Conservation (phyloP, 2,888 invertebrate genomes). For the Hedya salicella region DNA sequence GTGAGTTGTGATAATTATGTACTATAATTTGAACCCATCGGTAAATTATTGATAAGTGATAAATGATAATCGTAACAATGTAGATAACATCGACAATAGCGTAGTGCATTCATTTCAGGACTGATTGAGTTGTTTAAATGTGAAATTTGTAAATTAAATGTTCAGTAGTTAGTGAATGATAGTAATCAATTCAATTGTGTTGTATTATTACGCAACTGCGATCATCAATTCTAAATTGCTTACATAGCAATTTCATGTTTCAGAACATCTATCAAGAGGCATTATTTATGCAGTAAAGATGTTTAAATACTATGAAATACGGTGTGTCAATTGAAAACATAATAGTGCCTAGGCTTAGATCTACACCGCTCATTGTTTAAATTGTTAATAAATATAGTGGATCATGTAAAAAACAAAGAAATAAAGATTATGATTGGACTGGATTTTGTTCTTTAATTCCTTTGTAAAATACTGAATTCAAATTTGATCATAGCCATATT, state of each 20-base stretch:
- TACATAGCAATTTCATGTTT: not conserved
- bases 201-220: constrained; percentile 7
- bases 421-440: constrained; percentile 62
- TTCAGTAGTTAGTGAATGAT: constrained; percentile 39
- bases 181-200: constrained; percentile 26
- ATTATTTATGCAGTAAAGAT: constrained; percentile 17
- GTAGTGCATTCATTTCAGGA: constrained; percentile 44
- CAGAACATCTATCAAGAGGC: not conserved
- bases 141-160: constrained; percentile 28
- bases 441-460: constrained; percentile 25
- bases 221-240: constrained; percentile 15
- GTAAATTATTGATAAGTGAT: constrained; percentile 8
- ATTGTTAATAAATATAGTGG: constrained; percentile 57
- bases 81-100: constrained; percentile 50
- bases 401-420: constrained; percentile 60
- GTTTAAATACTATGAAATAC: constrained; percentile 51
- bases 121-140: constrained; percentile 42
- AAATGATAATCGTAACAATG: constrained; percentile 38
- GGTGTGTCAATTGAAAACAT: constrained; percentile 80
- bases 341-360: constrained; percentile 81
- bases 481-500: too few relatives aligned
- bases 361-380: constrained; percentile 65
- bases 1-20: constrained; percentile 52
- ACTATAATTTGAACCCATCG: constrained; percentile 15
- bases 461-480: too few relatives aligned